These are phyloP conservation scores for Trachops cirrhosus DNA, from an alignment of 2,797 vertebrate genomes.

Conservation along the genomic window DNA sequence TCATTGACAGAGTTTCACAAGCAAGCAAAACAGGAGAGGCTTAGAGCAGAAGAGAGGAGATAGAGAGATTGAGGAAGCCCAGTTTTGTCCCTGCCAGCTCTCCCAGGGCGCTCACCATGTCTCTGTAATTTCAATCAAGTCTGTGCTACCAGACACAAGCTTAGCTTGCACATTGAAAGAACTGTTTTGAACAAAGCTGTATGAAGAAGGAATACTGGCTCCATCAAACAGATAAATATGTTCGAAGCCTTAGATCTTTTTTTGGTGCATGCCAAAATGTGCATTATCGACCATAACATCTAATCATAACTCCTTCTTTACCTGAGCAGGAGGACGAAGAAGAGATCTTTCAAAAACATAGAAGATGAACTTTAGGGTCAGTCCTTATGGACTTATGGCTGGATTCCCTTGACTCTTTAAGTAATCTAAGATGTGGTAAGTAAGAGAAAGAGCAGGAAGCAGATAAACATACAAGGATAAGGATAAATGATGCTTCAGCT, in stretches of 20 bases:
- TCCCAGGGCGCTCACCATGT: neutral
- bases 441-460: constrained; percentile 3
- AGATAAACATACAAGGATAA: constrained; percentile 1
- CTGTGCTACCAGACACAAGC: neutral
- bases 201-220: neutral
- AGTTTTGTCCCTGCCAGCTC: neutral
- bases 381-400: neutral
- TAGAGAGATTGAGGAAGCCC: neutral
- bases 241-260: constrained; percentile 42
- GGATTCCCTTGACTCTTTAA: neutral
- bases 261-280: neutral
- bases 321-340: neutral
- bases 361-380: constrained; percentile 34
- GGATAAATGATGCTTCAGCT: constrained; percentile 28
- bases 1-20: constrained; percentile 4
- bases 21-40: constrained; percentile 39
- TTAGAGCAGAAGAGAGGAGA: constrained; percentile 39
- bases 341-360: constrained; percentile 52
- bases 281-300: neutral
- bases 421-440: neutral
- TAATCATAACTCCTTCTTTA: neutral
- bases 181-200: constrained; percentile 24
- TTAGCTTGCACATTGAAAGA: constrained; percentile 43
- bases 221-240: constrained; percentile 20
- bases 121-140: constrained; percentile 38